Conservation (phyloP, 2,113 vertebrate species). For the Xiphophorus couchianus region DNA sequence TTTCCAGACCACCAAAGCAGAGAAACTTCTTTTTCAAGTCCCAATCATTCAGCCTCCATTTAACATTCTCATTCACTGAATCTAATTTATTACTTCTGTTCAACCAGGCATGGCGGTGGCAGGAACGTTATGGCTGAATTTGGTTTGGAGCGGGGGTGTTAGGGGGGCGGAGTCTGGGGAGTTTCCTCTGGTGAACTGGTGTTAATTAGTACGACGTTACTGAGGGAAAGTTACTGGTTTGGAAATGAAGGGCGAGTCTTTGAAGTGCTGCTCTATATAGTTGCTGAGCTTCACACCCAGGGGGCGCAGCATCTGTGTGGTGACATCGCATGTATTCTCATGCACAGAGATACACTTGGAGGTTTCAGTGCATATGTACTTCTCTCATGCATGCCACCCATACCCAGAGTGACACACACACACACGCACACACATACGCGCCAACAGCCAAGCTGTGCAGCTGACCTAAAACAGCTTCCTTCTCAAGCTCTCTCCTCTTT, state of each 20-base stretch:
- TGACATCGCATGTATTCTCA: constrained; percentile 64
- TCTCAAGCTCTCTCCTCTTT: constrained; percentile 64
- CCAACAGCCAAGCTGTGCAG: constrained; percentile 68
- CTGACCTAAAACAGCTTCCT: constrained; percentile 74
- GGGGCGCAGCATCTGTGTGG: constrained; percentile 64
- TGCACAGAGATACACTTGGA: constrained; percentile 29
- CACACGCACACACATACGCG: constrained; percentile 4
- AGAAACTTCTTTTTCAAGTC: constrained; percentile 29
- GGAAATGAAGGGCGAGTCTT: constrained; percentile 78
- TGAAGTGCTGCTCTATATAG: constrained; percentile 78
- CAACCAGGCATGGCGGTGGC: constrained; percentile 42
- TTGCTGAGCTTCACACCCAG: constrained; percentile 61
- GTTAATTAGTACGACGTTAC: constrained; percentile 72
- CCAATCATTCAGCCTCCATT: constrained; percentile 11
- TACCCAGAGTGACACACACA: constrained; percentile 14
- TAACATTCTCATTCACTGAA: constrained; percentile 56
- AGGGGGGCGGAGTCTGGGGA: constrained; percentile 31
- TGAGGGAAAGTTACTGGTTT: constrained; percentile 73
- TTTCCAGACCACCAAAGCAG: constrained; percentile 18
- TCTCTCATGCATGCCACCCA: constrained; percentile 33
- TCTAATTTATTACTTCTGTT: constrained; percentile 65
- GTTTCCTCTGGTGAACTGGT: constrained; percentile 53
- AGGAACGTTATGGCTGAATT: constrained; percentile 56
- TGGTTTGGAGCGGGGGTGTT: constrained; percentile 47
- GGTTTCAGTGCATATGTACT: constrained; percentile 31